These are phyloP conservation scores for Oophaga pumilio DNA, from an alignment of 2,113 vertebrate genomes.

Conservation along the genomic window DNA sequence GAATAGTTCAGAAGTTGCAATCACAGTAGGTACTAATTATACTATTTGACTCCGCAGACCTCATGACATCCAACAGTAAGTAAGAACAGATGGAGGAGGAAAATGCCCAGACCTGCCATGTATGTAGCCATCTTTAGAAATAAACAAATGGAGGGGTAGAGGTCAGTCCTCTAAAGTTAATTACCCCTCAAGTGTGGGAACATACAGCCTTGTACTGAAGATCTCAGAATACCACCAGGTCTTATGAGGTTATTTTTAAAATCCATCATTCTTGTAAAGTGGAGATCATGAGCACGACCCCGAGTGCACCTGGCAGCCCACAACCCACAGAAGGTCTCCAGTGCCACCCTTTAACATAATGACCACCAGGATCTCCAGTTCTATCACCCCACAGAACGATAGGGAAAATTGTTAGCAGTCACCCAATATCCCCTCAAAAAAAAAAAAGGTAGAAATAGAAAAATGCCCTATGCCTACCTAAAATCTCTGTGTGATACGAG, in stretches of 20 bases:
- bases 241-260: not conserved
- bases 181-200: not conserved
- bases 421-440: too few relatives aligned
- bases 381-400: too few relatives aligned
- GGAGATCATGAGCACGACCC: not conserved
- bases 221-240: not conserved
- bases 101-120: not conserved
- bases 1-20: not conserved
- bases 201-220: not conserved
- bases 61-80: not conserved
- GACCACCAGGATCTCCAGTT: not conserved
- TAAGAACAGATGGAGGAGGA: conserved; percentile 15
- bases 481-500: too few relatives aligned
- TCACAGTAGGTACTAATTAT: conserved; percentile 40
- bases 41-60: not conserved
- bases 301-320: not conserved
- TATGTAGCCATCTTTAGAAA: not conserved
- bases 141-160: conserved; percentile 7
- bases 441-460: too few relatives aligned
- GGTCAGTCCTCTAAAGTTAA: conserved; percentile 25
- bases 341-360: not conserved
- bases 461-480: too few relatives aligned
- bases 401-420: too few relatives aligned
- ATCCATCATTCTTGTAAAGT: not conserved
- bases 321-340: not conserved